Evolutionary conservation across 2,888 invertebrate species (phyloP), one percentile per base, ranked within the genome.

Genomic region (Schizotus pectinicornis): DNA sequence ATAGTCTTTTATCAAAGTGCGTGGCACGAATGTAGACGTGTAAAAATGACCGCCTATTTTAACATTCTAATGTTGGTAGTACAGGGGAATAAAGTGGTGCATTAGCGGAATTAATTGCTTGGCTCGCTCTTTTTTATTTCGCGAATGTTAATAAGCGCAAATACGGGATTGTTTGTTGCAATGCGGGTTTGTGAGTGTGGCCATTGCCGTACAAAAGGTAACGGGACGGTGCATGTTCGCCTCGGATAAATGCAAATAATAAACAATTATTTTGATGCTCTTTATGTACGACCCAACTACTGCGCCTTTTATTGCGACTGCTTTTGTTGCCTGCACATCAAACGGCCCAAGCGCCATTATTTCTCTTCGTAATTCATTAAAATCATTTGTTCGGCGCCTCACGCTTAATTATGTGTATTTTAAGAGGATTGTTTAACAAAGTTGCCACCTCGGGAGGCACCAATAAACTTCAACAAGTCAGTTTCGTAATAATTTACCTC

Each of bases 51-150:
- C 43, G 46, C 57, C 65, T 59, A 68, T 68, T 68, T 68, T 68
- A 67, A 65, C 63, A 65, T 67, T 65, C 63, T 61, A 64, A 63
- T 62, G 63, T 59, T 56, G 59, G 52, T 53, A 46, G 45, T 38
- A 59, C 53, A 59, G 48, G 46, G 55, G 56, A 66, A 67, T 66
- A 67, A 67, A 67, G 65, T 63, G 67, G 52, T 67, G 63, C 67
- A 69, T 69, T 69, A 68, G 67, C 50, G 58, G 59, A 64, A 68
- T 69, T 69, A 68, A 68, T 69, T 69, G 65, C 59, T 52, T 51
- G 35, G 41, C 51, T 61, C 48, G 50, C 39, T 52, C 50, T 31
- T 46, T 48, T 43, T 60, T 53, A 56, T 48, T 39, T 39, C 7
- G 14, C 42, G 48, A 50, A 49, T 59, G 59, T 61, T 57, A 60